Evolutionary conservation across 2,113 vertebrate genomes (phyloP).

Genomic region (Dicaeum eximium): DNA sequence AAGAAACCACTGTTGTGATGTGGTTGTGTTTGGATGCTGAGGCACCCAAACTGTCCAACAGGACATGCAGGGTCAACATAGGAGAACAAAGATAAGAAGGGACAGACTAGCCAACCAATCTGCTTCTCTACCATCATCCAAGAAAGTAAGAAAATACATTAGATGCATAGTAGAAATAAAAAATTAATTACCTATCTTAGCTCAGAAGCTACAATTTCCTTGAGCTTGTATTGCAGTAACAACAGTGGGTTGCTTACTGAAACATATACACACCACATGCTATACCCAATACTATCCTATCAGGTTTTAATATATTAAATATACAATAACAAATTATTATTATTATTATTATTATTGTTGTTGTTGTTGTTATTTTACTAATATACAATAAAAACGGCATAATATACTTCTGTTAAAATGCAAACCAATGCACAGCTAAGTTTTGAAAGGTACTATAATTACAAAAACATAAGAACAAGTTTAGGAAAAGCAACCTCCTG

Average conservation of each 20-base stretch:
- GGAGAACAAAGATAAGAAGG: background rate
- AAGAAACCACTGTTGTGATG: background rate
- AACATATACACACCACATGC: background rate
- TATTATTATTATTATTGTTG: background rate
- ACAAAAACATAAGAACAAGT: background rate
- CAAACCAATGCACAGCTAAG: background rate
- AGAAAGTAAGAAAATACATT: background rate
- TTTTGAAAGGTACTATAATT: background rate
- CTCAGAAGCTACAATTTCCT: background rate
- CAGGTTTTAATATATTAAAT: background rate
- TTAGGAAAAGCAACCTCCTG: background rate
- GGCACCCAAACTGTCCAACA: background rate
- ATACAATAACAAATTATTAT: background rate
- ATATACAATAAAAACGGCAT: background rate
- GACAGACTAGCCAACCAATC: background rate
- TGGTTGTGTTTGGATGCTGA: too few species aligned
- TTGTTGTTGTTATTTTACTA: too few species aligned
- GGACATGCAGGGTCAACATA: background rate
- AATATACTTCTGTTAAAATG: background rate
- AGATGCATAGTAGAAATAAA: background rate
- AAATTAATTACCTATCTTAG: background rate
- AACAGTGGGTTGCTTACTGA: background rate
- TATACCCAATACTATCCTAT: background rate
- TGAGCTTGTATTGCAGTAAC: background rate
- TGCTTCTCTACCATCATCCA: background rate